Evolutionary conservation across 2,888 invertebrate genomes (phyloP), one percentile per base, ranked within the genome.

Genomic region (Drepana falcataria): DNA sequence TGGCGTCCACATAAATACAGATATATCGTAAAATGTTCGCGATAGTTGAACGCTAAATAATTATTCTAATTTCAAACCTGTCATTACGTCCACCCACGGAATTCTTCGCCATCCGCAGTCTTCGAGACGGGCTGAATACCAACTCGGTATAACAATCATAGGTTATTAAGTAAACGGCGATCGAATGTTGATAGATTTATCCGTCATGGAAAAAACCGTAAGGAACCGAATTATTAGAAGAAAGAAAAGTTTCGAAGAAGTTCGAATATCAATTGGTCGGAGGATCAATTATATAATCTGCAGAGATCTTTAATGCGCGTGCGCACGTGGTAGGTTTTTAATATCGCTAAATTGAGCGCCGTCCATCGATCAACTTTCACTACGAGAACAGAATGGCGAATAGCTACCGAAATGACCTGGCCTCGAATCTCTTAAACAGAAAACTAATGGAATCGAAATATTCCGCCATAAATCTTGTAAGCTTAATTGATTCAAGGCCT

Each of bases 341-440:
- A 64, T 61, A 63, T 59, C 51, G 57, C 54, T 58, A 65, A 67
- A 67, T 64, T 58, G 3, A 54, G 59, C 59, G 57, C 57, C 60
- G 58, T 66, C 59, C 70, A 77, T 81, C 78, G 70, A 77, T 77
- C 73, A 81, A 81, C 83, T 83, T 83, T 83, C 83, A 79, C 81
- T 75, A 64, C 57, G 60, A 68, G 9, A 44, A 41, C 37, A 61
- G 61, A 63, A 71, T 58, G 60, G 61, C 60, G 61, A 68, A 67
- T 69, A 52, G 75, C 80, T 77, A 76, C 80, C 68, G 75, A 71
- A 66, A 64, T 66, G 69, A 64, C 58, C 54, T 67, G 76, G 69
- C 76, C 77, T 75, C 71, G 61, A 74, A 79, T 67, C 59, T 66
- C 60, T 55, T 51, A 48, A 56, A 55, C 59, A 62, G 63, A 63